These are phyloP conservation scores for Scrobipalpa costella DNA, from an alignment of 2,888 invertebrate genomes.

Conservation along the genomic window DNA sequence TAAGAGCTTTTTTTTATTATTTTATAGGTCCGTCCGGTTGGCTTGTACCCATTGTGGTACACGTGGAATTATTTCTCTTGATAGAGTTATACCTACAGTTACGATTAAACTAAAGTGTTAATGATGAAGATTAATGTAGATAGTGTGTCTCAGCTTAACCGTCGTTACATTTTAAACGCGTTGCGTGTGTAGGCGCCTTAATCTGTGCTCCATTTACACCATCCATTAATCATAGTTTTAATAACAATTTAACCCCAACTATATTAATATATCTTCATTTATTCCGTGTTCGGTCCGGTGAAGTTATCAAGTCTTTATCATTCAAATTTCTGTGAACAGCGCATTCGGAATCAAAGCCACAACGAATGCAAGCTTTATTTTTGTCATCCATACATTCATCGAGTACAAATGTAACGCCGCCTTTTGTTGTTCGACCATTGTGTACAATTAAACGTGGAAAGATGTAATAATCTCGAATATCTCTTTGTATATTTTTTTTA, in stretches of 20 bases:
- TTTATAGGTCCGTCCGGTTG: no score
- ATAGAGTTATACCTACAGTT: constrained; percentile 42
- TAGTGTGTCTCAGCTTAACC: constrained; percentile 66
- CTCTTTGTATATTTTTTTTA: constrained; percentile 72
- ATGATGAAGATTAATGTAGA: constrained; percentile 76
- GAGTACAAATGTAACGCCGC: constrained; percentile 65
- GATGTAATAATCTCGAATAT: constrained; percentile 78
- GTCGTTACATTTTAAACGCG: constrained; percentile 65
- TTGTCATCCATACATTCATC: constrained; percentile 44
- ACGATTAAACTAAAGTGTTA: constrained; percentile 58
- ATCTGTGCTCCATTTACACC: constrained; percentile 74
- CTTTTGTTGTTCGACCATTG: constrained; percentile 77
- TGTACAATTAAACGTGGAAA: constrained; percentile 78
- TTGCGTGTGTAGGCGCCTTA: constrained; percentile 74
- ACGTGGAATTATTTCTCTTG: constrained; percentile 26
- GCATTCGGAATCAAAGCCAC: constrained; percentile 66
- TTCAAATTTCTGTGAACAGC: constrained; percentile 65
- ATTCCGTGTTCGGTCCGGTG: constrained; percentile 59
- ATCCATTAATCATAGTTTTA: constrained; percentile 80
- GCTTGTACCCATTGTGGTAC: no score
- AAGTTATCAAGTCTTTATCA: constrained; percentile 70
- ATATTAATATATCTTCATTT: constrained; percentile 80
- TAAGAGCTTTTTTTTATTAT: no score
- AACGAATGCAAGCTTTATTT: constrained; percentile 62
- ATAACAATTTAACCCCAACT: constrained; percentile 80